Conservation (phyloP, 2,113 vertebrate genomes). For the Melanerpes aurifrons region DNA sequence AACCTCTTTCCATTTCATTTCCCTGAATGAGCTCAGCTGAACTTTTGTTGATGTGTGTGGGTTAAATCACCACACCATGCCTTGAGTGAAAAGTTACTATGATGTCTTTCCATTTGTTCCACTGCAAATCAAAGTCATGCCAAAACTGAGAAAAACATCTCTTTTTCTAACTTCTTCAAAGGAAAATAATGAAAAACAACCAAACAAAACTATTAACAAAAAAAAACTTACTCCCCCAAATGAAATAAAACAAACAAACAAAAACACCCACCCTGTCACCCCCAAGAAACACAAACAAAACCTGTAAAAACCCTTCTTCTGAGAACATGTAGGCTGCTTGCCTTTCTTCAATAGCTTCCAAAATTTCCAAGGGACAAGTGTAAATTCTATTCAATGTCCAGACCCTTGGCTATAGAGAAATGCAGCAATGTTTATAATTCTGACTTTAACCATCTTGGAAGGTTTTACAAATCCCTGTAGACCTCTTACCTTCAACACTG, state of each 20-base stretch:
- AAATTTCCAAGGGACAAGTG: neutral
- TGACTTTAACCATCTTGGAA: neutral
- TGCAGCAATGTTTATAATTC: neutral
- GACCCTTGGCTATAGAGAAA: neutral
- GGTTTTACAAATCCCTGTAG: neutral
- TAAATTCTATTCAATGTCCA: neutral
- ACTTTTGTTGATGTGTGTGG: no score
- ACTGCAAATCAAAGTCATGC: neutral
- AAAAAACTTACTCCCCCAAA: no score
- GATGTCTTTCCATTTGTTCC: neutral
- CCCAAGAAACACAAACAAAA: no score
- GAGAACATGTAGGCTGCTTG: neutral
- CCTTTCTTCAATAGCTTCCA: neutral
- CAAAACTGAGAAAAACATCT: neutral
- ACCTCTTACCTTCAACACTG: neutral
- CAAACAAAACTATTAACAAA: no score
- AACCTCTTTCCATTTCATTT: no score
- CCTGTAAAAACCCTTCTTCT: neutral
- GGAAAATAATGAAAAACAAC: neutral
- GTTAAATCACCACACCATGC: neutral
- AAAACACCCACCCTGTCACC: no score
- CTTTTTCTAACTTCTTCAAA: neutral
- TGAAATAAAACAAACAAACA: no score
- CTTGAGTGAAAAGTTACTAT: neutral
- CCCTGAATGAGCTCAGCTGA: no score